Percentiles rank a stretch among this genome's conserved stretches.
phyloP scores from a whole-genome alignment of 2,888 invertebrate species.

The Conops quadrifasciatus region DNA sequence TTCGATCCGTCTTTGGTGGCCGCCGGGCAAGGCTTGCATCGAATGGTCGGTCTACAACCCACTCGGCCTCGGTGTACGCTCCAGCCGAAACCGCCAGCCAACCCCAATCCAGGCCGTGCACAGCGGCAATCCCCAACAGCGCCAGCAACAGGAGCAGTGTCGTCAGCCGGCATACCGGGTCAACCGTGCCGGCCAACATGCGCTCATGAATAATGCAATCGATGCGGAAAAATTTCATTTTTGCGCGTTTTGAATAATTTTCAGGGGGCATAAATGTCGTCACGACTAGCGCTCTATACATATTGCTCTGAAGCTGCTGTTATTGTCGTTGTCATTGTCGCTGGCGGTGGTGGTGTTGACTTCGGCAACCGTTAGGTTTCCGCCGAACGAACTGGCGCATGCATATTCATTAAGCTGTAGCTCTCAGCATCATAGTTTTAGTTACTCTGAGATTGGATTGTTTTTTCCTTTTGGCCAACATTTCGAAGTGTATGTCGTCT shows the following conservation, averaged over 20 bases:
- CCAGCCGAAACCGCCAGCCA: not conserved
- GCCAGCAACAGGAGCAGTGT: no score
- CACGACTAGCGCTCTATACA: not conserved
- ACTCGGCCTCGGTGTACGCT: not conserved
- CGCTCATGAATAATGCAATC: slow-evolving; percentile 32
- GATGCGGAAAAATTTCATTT: slow-evolving; percentile 34
- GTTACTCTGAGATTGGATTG: slow-evolving; percentile 24
- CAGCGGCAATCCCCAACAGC: no score
- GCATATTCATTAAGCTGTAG: slow-evolving; percentile 39
- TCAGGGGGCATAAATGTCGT: slow-evolving; percentile 1
- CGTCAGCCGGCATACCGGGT: no score
- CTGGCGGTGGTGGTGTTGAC: no score
- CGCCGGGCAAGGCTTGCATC: no score
- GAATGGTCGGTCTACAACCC: not conserved
- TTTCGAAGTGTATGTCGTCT: no score
- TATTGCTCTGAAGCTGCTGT: slow-evolving; percentile 8
- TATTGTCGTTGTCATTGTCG: not conserved
- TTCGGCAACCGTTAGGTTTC: slow-evolving; percentile 6
- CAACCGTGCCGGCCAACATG: slow-evolving; percentile 25
- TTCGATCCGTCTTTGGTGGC: slow-evolving; percentile 50
- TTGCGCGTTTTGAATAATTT: slow-evolving; percentile 34
- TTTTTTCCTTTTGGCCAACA: slow-evolving; percentile 7
- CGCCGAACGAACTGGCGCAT: slow-evolving; percentile 15
- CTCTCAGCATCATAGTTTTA: slow-evolving; percentile 28
- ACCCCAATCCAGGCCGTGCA: not conserved